Base-by-base conservation (phyloP, 2,797 vertebrate species). In the Brachyrhaphis roseni region DNA sequence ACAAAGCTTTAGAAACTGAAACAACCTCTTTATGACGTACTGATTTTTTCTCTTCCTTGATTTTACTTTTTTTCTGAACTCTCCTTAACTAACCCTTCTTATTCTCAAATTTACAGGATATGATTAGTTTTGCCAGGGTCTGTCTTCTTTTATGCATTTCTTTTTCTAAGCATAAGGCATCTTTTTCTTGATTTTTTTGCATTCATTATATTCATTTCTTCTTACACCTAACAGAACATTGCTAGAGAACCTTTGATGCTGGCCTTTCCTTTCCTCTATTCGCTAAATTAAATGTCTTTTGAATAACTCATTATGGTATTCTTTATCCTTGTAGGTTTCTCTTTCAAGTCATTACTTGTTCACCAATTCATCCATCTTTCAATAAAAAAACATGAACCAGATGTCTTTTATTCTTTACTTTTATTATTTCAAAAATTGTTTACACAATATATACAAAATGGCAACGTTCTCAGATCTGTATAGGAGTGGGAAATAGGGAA, bases 381-480 rank as follows among this genome's bases (percentile, higher is more conserved):
- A 68, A 68, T 68, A 59, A 47, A 41, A 8, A 18, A 36, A 15
- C 20, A 53, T 31, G 18, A 49, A 64, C 6, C 20, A 31, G 36
- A 31, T 85, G 41, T n/a, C 6, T 18, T 88, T 82, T 80, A 81
- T 88, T 84, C 49, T 88, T 82, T 12, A 82, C 75, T 91, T 94
- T 95, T 94, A 95, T 95, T 94, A 95, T 82, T 79, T 73, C 84
- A 92, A 93, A 92, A 87, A 46, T 62, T 92, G 93, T 93, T 53
- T 93, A 93, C 91, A 96, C 76, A 83, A 84, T 90, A 95, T 95
- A 90, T 92, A 95, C 94, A 96, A 91, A 94, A 91, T 88, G 92
- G 93, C 92, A 94, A 90, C 92, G 90, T 75, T 79, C 77, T 93
- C 55, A 88, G 87, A 90, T 90, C 90, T 91, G 90, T 88, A 72